These are phyloP conservation scores for Eulimnadia texana DNA, from an alignment of 1,140 invertebrate genomes.

Conservation along the genomic window DNA sequence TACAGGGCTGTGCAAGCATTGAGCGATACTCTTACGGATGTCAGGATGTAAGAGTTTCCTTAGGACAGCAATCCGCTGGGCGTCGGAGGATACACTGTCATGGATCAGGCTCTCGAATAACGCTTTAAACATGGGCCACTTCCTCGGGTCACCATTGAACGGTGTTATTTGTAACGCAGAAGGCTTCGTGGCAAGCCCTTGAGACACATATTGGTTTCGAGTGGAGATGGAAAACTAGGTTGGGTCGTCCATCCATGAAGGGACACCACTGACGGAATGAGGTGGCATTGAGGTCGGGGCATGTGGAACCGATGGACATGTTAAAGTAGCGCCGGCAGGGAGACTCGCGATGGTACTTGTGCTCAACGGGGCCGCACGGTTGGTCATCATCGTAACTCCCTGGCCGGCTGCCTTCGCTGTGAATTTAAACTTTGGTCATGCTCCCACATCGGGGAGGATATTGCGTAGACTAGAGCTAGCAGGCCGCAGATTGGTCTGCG, in stretches of 20 bases:
- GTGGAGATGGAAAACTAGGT: not conserved
- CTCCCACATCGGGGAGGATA: too few species aligned
- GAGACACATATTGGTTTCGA: not conserved
- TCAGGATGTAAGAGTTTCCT: not conserved
- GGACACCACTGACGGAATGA: not conserved
- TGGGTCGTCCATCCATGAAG: not conserved
- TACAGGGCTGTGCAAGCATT: not conserved
- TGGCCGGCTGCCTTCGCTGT: too few species aligned
- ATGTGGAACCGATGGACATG: too few species aligned
- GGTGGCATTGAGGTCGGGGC: not conserved
- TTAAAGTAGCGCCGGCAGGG: too few species aligned
- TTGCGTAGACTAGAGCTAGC: too few species aligned
- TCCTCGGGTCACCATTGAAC: constrained; percentile 2
- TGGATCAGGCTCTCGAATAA: not conserved
- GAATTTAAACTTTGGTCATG: too few species aligned
- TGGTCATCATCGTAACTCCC: too few species aligned
- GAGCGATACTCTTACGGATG: constrained; percentile 1
- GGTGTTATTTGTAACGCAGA: not conserved
- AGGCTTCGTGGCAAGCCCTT: not conserved
- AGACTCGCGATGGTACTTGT: too few species aligned
- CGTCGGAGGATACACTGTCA: not conserved
- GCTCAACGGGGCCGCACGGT: too few species aligned
- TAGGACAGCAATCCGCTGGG: constrained; percentile 7
- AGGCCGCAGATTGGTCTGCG: too few species aligned
- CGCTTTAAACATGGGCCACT: not conserved